Conservation (phyloP, 2,797 vertebrate species). For the Carduelis carduelis region DNA sequence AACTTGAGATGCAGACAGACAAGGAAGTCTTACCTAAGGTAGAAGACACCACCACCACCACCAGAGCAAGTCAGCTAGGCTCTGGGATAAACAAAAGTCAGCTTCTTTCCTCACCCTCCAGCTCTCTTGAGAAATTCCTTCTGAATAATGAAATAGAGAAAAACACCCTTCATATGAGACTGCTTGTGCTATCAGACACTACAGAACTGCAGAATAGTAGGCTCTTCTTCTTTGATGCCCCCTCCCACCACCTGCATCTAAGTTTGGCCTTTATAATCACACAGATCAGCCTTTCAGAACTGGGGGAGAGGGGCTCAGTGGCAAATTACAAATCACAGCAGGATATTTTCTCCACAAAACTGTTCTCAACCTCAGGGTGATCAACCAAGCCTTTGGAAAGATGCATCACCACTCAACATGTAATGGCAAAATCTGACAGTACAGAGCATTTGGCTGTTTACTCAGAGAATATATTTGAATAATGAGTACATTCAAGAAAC, state of each 20-base stretch:
- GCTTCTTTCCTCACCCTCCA: not conserved
- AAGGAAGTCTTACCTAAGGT: not conserved
- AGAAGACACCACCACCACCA: not conserved
- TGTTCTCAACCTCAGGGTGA: not conserved
- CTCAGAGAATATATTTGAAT: slow-evolving; percentile 45
- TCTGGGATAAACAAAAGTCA: not conserved
- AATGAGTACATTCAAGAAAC: slow-evolving; percentile 32
- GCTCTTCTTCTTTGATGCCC: not conserved
- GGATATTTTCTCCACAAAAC: not conserved
- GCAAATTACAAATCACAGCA: slow-evolving; percentile 16
- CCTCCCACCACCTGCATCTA: not conserved
- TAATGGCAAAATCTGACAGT: slow-evolving; percentile 41
- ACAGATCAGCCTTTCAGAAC: not conserved
- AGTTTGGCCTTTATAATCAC: not conserved
- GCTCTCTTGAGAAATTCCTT: not conserved
- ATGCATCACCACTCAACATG: slow-evolving; percentile 9
- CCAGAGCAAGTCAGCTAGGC: not conserved
- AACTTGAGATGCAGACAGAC: not conserved
- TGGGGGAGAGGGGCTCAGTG: not conserved
- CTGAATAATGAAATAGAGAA: not conserved
- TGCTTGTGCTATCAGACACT: not conserved
- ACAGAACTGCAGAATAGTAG: not conserved
- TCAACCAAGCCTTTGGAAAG: not conserved
- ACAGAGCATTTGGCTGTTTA: not conserved
- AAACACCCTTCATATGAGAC: not conserved